Evolutionary conservation across 2,113 vertebrate species (phyloP), one percentile per base, ranked within the genome.

Genomic region (Otolemur garnettii): DNA sequence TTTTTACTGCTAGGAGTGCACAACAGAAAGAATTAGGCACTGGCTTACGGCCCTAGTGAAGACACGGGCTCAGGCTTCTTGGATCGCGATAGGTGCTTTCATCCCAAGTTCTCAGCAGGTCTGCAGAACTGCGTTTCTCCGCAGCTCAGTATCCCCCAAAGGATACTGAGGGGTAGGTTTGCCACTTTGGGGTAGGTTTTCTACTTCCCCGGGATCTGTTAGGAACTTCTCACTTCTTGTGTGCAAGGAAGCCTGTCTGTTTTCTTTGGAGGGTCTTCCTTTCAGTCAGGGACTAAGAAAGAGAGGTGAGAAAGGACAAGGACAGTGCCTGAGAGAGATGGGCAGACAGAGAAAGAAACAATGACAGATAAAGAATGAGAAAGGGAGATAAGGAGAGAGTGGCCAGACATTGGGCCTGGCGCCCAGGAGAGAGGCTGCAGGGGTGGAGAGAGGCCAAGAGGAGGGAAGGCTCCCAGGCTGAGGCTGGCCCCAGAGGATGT

Each of bases 291-390:
- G 91, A 91, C 38, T 26, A 13, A 45, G 50, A 66, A 78, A 71
- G 69, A 69, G 77, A 78, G 77, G 60, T 18, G 13, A 74, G 17
- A 72, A 83, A 93, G 92, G 96, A 62, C 95, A 95, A 93, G 94
- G 92, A 75, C 97, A 93, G 64, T 0, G 38, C 72, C 95, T 80
- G 75, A 53, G 33, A 82, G 45, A 75, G 90, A 78, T 78, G 83
- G 68, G 92, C 87, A 95, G 82, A 74, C 95, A 30, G 93, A 91
- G 96, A 97, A 84, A 95, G 90, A 93, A 95, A 94, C 97, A 95
- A 22, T 7, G 80, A 9, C 87, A 50, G 92, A 97, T 87, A 95
- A 86, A 78, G 82, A 15, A 15, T 2, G 50, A 86, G 91, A 93
- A 60, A 8, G 60, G 28, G 74, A 26, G 81, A 79, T 91, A 91